Conservation (phyloP, 1,140 invertebrate species). For the Aphaenogaster floridana region DNA sequence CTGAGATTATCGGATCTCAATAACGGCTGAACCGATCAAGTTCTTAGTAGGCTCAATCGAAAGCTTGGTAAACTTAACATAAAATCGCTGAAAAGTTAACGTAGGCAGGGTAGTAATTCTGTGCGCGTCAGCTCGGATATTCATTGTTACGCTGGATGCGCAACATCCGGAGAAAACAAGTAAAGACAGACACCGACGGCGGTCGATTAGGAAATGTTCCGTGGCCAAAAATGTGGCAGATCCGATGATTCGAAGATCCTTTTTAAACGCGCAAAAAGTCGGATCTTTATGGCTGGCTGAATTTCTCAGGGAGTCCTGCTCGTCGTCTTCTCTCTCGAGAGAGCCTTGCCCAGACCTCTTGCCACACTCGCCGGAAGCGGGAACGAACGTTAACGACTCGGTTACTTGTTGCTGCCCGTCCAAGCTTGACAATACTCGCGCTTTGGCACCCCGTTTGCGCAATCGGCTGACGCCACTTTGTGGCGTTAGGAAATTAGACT, state of each 20-base stretch:
- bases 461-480: constrained; percentile 40
- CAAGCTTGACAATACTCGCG: constrained; percentile 47
- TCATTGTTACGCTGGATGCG: background rate
- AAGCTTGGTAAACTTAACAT: background rate
- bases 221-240: background rate
- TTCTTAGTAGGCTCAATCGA: too few relatives aligned
- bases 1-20: too few relatives aligned
- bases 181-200: background rate
- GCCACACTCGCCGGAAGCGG: constrained; percentile 55
- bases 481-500: constrained; percentile 35
- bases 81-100: background rate
- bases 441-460: constrained; percentile 47
- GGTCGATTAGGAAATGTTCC: background rate
- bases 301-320: background rate
- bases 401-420: constrained; percentile 36
- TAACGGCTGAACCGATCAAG: too few relatives aligned
- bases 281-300: constrained; percentile 10
- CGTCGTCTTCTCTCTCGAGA: background rate
- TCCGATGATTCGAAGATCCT: background rate
- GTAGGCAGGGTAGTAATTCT: background rate
- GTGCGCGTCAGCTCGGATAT: background rate
- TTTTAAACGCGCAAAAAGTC: background rate
- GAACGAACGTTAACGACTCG: constrained; percentile 61
- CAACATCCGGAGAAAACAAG: background rate
- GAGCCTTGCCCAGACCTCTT: constrained; percentile 26